Percentiles rank a stretch among this genome's conserved stretches.
Conservation (phyloP, 2,113 vertebrate genomes). For the Lagenorhynchus albirostris region DNA sequence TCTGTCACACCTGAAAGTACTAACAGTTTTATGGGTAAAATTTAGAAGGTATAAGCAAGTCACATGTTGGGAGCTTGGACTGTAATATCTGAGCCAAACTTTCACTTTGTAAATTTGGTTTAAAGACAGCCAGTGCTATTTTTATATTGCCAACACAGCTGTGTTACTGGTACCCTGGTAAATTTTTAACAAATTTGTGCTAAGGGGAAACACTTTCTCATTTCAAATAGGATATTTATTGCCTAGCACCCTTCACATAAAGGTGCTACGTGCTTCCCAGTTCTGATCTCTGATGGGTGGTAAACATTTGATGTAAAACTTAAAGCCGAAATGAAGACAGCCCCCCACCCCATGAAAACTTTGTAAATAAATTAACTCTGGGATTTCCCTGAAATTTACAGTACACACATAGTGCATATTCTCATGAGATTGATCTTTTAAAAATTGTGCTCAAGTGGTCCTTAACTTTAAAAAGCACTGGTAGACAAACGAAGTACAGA, state of each 20-base stretch:
- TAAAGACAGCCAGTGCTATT: not conserved
- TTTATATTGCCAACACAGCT: not conserved
- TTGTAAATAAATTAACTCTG: not conserved
- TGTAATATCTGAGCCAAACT: not conserved
- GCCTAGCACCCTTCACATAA: not conserved
- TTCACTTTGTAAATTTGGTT: conserved; percentile 30
- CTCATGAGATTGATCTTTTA: not conserved
- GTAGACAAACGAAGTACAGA: conserved; percentile 11
- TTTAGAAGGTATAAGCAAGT: not conserved
- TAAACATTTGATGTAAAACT: not conserved
- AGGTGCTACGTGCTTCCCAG: not conserved
- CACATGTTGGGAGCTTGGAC: not conserved
- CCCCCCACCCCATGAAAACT: not conserved
- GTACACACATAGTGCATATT: not conserved
- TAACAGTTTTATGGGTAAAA: not conserved
- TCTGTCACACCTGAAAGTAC: not conserved
- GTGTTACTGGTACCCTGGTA: not conserved
- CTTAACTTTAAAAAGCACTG: conserved; percentile 2
- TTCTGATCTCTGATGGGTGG: not conserved
- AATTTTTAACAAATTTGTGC: conserved; percentile 23
- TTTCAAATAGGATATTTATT: conserved; percentile 12
- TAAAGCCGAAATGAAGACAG: not conserved
- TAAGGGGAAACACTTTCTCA: not conserved
- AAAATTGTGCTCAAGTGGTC: not conserved
- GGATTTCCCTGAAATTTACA: not conserved